A percentile compares a stretch with the other conserved stretches of the same genome.
Conservation (phyloP, 2,888 invertebrate species). For the Folsomia candida region DNA sequence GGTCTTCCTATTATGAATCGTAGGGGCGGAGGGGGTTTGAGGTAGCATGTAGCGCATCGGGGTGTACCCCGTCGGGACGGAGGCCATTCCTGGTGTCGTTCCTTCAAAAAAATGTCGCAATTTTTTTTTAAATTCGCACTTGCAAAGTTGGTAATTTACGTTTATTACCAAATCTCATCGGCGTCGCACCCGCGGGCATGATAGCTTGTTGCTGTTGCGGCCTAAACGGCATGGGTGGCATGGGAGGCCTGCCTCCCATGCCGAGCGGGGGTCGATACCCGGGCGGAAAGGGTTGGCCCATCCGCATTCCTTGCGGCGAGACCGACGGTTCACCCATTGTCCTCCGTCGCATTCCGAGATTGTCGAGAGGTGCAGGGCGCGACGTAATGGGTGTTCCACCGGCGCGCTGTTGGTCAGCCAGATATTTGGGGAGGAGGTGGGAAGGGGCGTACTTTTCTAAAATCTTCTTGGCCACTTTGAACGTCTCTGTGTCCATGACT, state of each 20-base stretch:
- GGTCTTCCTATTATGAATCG: constrained; percentile 34
- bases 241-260: too few species aligned
- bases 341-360: neutral
- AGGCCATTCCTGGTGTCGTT: neutral
- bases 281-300: constrained; percentile 13
- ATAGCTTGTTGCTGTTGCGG: too few species aligned
- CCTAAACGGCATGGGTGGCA: too few species aligned
- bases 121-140: too few species aligned
- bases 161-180: too few species aligned
- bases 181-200: too few species aligned
- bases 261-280: constrained; percentile 33
- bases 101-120: neutral
- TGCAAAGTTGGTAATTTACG: too few species aligned
- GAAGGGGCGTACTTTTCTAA: constrained; percentile 79
- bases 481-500: constrained; percentile 96
- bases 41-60: constrained; percentile 43
- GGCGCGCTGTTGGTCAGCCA: constrained; percentile 43
- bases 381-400: constrained; percentile 26
- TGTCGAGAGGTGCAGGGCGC: neutral
- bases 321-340: constrained; percentile 15
- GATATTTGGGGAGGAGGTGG: constrained; percentile 54
- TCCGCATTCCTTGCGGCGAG: constrained; percentile 34
- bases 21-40: constrained; percentile 43
- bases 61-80: constrained; percentile 24
- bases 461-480: constrained; percentile 88